phyloP scores from a whole-genome alignment of 2,797 vertebrate genomes.

The Peromyscus aztecus region DNA sequence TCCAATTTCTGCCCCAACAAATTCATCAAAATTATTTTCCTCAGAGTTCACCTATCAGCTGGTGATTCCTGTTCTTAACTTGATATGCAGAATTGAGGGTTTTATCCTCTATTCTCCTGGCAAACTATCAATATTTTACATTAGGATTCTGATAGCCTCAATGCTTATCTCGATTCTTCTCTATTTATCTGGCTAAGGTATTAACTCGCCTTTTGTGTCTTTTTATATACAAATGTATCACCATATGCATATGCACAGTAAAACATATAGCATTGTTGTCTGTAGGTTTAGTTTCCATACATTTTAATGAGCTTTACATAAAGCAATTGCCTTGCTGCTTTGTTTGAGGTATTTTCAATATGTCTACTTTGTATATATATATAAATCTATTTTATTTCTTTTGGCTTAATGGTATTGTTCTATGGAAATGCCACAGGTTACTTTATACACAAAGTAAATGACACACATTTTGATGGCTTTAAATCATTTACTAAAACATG shows the following conservation, averaged over 20 bases:
- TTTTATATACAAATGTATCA: neutral
- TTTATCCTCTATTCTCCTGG: neutral
- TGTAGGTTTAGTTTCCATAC: neutral
- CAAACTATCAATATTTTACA: neutral
- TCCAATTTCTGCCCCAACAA: neutral
- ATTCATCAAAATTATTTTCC: neutral
- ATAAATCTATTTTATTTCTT: neutral
- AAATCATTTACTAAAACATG: neutral
- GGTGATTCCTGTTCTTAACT: neutral
- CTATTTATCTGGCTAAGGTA: neutral
- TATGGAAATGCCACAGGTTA: neutral
- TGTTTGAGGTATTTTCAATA: slow-evolving; percentile 28
- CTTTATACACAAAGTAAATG: neutral
- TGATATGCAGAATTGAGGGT: neutral
- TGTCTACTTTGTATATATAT: neutral
- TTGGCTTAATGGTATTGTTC: neutral
- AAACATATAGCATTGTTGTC: neutral
- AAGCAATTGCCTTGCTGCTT: slow-evolving; percentile 40
- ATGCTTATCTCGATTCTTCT: neutral
- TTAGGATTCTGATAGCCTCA: neutral
- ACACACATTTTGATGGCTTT: neutral
- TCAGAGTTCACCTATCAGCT: neutral
- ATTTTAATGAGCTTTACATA: neutral
- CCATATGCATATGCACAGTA: neutral
- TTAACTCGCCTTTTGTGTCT: neutral